Evolutionary conservation across 2,797 vertebrate species (phyloP), one percentile per base, ranked within the genome.

Genomic region (Sternarchorhynchus goeldii): DNA sequence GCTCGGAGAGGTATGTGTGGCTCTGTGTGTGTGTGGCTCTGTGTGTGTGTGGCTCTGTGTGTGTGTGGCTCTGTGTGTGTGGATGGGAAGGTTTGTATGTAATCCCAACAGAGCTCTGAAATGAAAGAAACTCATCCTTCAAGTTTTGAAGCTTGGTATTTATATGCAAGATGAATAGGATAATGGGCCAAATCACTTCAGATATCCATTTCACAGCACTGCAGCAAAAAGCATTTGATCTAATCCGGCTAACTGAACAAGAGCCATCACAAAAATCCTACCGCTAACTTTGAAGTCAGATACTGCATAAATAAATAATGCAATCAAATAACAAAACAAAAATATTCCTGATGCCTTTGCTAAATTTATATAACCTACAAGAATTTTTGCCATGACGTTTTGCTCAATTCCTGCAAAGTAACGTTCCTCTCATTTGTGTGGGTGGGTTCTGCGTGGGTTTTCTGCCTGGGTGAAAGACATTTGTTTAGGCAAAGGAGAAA

Each of bases 401-500:
- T 36, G 21, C 16, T 56, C 68, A 36, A 55, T 73, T 50, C 56
- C 45, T 29, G 57, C 31, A 64, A 20, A 60, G 62, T 68, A 36
- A 41, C 67, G 56, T 71, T 39, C 16, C 32, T 62, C 63, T 39
- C 1, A 2, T 16, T 17, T 6, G 56, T 29, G 5, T 20, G 2
- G 45, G 4, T 7, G 62, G 2, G 65, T 56, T 8, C 36, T 5
- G 12, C 5, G 18, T 73, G 77, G 45, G 6, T 50, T 67, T 18
- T 73, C 62, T n/a, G 25, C 36, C 21, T 12, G 72, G 56, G 64
- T 62, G 78, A 79, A 58, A 36, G 77, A 73, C 53, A 77, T 82
- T 78, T 77, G 66, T 84, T 79, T 70, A 60, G 31, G 32, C 10
- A 1, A 80, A 80, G 64, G 63, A 76, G 69, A 70, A 80, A 73